Conservation (phyloP, 2,113 vertebrate species). For the Dipodomys spectabilis region DNA sequence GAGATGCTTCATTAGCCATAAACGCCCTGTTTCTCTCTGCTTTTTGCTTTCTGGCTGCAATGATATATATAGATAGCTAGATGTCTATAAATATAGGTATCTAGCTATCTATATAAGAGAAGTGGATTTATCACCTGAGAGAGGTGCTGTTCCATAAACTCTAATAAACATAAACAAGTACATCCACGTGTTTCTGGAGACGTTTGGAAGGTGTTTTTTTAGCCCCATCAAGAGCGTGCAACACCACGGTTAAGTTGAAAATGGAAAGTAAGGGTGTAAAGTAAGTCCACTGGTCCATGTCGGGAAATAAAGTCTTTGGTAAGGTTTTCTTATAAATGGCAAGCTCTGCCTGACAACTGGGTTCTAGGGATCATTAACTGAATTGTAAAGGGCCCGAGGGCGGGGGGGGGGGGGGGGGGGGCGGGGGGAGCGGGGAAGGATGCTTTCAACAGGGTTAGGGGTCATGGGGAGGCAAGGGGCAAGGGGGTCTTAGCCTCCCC, state of each 20-base stretch:
- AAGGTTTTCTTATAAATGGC: constrained; percentile 34
- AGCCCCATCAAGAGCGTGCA: neutral
- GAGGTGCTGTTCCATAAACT: constrained; percentile 24
- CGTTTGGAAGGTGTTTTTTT: constrained; percentile 30
- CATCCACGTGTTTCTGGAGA: neutral
- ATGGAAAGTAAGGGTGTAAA: constrained; percentile 19
- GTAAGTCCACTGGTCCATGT: constrained; percentile 11
- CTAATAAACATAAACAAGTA: constrained; percentile 6
- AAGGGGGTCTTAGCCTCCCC: neutral
- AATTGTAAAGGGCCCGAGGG: neutral
- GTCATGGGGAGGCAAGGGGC: neutral
- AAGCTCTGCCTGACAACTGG: neutral
- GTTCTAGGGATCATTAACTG: constrained; percentile 16
- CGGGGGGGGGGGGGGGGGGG: too few species aligned
- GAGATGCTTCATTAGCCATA: constrained; percentile 40
- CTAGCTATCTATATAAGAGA: neutral
- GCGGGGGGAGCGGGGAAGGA: too few species aligned
- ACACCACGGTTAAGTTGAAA: neutral
- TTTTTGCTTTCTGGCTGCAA: constrained; percentile 11
- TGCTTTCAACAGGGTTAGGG: neutral
- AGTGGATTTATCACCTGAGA: neutral
- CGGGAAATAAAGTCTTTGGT: neutral
- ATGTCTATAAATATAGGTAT: too few species aligned
- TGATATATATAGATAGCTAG: neutral
- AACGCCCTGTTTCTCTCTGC: constrained; percentile 42